Evolutionary conservation across 2,113 vertebrate species (phyloP).

Genomic region (Deroptyus accipitrinus): DNA sequence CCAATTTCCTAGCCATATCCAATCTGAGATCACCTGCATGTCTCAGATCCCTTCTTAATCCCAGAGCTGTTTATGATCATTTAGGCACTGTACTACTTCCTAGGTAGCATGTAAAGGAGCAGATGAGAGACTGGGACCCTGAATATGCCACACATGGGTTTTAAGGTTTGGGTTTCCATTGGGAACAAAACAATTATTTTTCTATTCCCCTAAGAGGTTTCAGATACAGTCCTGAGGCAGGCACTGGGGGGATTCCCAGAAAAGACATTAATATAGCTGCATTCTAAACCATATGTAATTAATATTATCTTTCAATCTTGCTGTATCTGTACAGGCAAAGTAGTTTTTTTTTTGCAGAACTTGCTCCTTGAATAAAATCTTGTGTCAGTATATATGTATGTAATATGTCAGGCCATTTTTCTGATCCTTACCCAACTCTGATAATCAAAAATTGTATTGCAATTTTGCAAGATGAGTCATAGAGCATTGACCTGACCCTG

Average conservation of each 20-base stretch:
- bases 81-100: background rate
- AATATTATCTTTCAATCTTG: background rate
- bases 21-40: background rate
- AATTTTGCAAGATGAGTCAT: background rate
- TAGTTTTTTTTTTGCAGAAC: background rate
- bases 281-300: background rate
- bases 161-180: background rate
- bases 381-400: background rate
- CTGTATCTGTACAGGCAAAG: background rate
- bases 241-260: background rate
- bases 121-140: background rate
- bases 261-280: background rate
- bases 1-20: background rate
- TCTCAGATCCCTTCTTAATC: background rate
- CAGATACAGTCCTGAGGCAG: background rate
- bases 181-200: background rate
- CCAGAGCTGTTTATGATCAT: background rate
- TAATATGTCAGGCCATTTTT: background rate
- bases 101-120: background rate
- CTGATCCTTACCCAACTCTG: background rate
- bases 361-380: background rate
- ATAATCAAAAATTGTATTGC: slow-evolving; percentile 2
- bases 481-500: background rate
- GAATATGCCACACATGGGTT: background rate
- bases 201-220: background rate